Evolutionary conservation across 2,888 invertebrate genomes (phyloP), one percentile per base, ranked within the genome.

Genomic region (Drosophila anomalata): DNA sequence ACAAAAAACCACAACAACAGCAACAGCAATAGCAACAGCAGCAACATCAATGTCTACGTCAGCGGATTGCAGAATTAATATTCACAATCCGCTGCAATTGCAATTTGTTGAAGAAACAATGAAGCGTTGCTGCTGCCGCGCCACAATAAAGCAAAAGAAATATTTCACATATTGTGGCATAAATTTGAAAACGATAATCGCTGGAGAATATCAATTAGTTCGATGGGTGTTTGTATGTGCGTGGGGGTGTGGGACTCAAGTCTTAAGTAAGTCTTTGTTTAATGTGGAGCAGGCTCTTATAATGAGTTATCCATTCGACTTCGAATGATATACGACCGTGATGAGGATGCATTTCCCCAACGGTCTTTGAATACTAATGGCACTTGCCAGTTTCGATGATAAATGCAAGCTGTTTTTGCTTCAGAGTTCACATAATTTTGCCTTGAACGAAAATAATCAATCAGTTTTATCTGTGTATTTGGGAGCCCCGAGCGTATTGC

Each of bases 101-200:
- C 80, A 87, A 86, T 88, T 86, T 81, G 84, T 87, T 79, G 74
- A 79, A 79, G 77, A 85, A 82, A 81, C 83, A 81, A 81, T 82
- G 80, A 76, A 70, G 58, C 75, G 44, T 77, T 73, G 67, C 77
- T 57, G 22, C 75, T 68, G 61, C 73, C 22, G 53, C 48, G 46
- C 26, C 47, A 53, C 31, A 47, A 53, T 24, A 44, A 58, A n/a
- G 36, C 36, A 50, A 29, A 72, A 75, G 75, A 78, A 75, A 80
- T 81, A 77, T 82, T 87, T 87, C 73, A 77, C 77, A 79, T 76
- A 79, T 75, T 79, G 81, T 57, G 63, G 76, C 79, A 87, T 86
- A 83, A 86, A 83, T 86, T 79, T 78, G 73, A 66, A 29, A 52
- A 61, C 76, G 76, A 79, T 78, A 74, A 87, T 78, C 76, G 57